phyloP scores from a whole-genome alignment of 2,888 invertebrate genomes.

The Eubasilissa splendida region DNA sequence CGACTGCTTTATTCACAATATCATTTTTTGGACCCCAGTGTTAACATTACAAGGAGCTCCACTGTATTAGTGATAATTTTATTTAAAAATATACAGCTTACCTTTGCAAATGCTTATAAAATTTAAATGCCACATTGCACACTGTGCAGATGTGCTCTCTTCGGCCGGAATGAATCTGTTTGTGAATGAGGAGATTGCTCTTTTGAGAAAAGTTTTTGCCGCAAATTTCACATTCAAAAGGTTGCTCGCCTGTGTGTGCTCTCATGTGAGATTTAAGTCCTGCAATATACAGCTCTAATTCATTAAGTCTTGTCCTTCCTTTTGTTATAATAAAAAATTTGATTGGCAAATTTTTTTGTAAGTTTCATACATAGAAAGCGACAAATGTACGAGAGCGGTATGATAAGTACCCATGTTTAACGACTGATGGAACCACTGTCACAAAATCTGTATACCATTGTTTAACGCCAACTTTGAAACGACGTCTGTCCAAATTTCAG shows the following conservation, averaged over 20 bases:
- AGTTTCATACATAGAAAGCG: too few species aligned
- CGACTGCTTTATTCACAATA: too few species aligned
- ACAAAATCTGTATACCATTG: too few species aligned
- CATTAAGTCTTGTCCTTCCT: too few species aligned
- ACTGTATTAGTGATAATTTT: too few species aligned
- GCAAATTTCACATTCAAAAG: slow-evolving; percentile 61
- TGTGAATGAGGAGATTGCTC: slow-evolving; percentile 57
- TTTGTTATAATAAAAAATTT: not conserved
- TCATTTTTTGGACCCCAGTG: not conserved
- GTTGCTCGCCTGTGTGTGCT: slow-evolving; percentile 67
- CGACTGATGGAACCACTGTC: too few species aligned
- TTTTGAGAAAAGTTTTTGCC: slow-evolving; percentile 56
- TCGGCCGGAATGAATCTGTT: slow-evolving; percentile 57
- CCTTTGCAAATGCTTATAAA: slow-evolving; percentile 58
- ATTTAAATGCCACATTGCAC: slow-evolving; percentile 58
- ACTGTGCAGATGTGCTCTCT: slow-evolving; percentile 55
- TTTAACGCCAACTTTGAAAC: too few species aligned
- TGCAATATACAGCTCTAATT: slow-evolving; percentile 18
- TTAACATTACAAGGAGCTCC: not conserved
- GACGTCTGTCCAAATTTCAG: too few species aligned
- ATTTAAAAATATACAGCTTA: slow-evolving; percentile 24
- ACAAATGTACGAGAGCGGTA: too few species aligned
- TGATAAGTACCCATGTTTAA: too few species aligned
- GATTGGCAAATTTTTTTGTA: not conserved
- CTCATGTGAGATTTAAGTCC: slow-evolving; percentile 64